Evolutionary conservation across 2,113 vertebrate species (phyloP).

Genomic region (Nyctibius bracteatus): DNA sequence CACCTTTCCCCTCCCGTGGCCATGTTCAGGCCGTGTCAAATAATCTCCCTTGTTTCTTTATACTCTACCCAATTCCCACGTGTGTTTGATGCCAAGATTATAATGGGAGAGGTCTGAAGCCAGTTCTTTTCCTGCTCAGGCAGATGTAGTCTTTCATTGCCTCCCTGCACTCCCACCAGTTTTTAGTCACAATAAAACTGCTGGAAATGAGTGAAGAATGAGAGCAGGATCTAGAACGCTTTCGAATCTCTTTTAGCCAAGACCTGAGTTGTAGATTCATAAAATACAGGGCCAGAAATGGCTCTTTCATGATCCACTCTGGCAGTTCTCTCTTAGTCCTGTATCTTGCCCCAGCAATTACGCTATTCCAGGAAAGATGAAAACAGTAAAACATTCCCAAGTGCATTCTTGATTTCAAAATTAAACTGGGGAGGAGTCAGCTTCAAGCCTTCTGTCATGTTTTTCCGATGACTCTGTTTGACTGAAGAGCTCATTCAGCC

Average conservation of each 20-base stretch:
- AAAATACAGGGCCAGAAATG: background rate
- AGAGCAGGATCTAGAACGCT: background rate
- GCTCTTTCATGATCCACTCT: background rate
- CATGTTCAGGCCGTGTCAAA: background rate
- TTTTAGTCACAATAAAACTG: background rate
- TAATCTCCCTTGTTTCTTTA: background rate
- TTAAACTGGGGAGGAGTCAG: background rate
- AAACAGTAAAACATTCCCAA: background rate
- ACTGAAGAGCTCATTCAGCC: background rate
- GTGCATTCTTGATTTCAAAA: background rate
- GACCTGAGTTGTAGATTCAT: background rate
- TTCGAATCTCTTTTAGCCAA: background rate
- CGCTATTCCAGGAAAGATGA: background rate
- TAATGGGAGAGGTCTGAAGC: background rate
- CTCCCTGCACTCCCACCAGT: no score
- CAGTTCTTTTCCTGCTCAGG: background rate
- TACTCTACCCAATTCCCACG: background rate
- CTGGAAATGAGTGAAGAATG: background rate
- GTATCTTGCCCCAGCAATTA: background rate
- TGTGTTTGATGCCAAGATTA: background rate
- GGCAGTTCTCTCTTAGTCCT: background rate
- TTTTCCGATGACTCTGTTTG: background rate
- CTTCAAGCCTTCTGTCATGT: background rate
- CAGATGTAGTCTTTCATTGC: background rate
- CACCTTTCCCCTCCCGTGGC: background rate